Percentiles rank a stretch among this genome's conserved stretches.
phyloP scores from a whole-genome alignment of 2,113 vertebrate species.

The Odobenus rosmarus region DNA sequence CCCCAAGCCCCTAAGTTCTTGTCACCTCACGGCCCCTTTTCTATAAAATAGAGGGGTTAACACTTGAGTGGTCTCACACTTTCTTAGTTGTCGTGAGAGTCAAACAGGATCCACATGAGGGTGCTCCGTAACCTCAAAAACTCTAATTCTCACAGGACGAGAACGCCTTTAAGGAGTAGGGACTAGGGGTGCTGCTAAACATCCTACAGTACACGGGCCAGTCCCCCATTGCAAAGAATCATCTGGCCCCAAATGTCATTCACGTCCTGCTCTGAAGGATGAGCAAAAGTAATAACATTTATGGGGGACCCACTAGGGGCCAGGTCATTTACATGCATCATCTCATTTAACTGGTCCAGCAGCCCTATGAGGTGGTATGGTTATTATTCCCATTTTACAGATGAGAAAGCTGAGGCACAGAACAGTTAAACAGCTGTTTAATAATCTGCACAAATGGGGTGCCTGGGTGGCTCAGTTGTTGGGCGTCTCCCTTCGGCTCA shows the following conservation, averaged over 20 bases:
- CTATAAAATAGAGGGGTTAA: not conserved
- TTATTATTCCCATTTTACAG: not conserved
- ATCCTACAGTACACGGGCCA: not conserved
- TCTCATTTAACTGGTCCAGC: not conserved
- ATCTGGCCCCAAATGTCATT: rapidly evolving
- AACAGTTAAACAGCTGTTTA: not conserved
- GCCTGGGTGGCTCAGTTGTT: too few relatives aligned
- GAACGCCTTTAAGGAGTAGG: not conserved
- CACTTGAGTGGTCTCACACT: not conserved
- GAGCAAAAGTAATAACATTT: not conserved
- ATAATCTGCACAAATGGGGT: not conserved
- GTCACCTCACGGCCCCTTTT: not conserved
- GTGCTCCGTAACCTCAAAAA: not conserved
- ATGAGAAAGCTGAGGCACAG: not conserved
- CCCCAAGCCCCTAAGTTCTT: not conserved
- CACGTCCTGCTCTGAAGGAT: not conserved
- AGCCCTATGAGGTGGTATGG: not conserved
- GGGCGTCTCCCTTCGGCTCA: too few relatives aligned
- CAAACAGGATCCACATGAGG: not conserved
- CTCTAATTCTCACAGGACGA: not conserved
- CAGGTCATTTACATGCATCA: rapidly evolving
- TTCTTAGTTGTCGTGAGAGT: not conserved
- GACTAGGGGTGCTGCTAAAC: not conserved
- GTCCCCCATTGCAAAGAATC: too few relatives aligned
- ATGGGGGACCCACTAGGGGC: rapidly evolving